Percentiles rank a stretch among this genome's conserved stretches.
Conservation (phyloP, 2,113 vertebrate species). For the Henicopernis longicauda region DNA sequence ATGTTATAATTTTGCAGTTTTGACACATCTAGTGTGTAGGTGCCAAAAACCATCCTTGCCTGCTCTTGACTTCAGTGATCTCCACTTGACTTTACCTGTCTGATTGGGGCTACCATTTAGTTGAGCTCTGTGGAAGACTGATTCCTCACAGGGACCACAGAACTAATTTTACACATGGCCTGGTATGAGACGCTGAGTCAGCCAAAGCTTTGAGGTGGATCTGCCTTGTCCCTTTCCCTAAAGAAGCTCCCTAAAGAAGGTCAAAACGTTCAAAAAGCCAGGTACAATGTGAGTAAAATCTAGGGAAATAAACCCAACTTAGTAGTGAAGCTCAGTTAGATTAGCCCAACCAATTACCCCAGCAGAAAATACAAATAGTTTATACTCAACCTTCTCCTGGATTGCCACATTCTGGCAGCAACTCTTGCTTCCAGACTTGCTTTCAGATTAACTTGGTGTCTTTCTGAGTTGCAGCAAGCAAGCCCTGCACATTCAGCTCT, state of each 20-base stretch:
- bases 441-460: background rate
- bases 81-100: background rate
- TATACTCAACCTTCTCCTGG: background rate
- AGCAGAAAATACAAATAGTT: background rate
- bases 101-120: background rate
- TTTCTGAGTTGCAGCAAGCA: background rate
- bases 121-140: background rate
- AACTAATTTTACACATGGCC: background rate
- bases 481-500: background rate
- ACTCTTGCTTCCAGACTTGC: background rate
- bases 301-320: background rate
- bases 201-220: background rate
- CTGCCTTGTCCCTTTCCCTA: background rate
- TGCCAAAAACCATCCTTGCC: rapidly evolving
- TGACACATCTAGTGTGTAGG: background rate
- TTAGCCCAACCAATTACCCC: background rate
- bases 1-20: background rate
- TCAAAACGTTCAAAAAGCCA: background rate
- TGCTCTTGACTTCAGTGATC: background rate
- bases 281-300: background rate
- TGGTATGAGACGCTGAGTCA: background rate
- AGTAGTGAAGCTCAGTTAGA: background rate
- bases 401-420: background rate
- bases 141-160: background rate
- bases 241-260: background rate